Conservation (phyloP, 2,797 vertebrate species). For the Macropodus opercularis region DNA sequence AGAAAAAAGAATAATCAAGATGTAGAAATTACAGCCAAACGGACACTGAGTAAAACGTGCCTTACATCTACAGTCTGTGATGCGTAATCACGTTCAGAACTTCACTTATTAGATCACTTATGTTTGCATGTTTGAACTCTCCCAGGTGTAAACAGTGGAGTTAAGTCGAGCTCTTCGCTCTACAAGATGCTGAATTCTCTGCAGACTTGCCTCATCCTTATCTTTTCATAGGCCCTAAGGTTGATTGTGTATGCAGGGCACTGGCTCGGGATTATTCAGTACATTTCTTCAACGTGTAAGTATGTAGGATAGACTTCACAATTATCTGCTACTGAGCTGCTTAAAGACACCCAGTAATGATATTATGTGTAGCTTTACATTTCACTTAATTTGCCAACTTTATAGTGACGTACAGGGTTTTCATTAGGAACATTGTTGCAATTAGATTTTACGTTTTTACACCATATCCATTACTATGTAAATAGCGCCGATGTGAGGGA, state of each 20-base stretch:
- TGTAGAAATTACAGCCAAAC: background rate
- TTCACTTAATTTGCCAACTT: background rate
- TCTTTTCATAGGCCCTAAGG: constrained; percentile 34
- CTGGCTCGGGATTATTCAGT: constrained; percentile 38
- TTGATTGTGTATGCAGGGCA: constrained; percentile 44
- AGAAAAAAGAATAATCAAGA: background rate
- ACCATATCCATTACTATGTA: too few relatives aligned
- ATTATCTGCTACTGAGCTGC: constrained; percentile 39
- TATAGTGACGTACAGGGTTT: too few relatives aligned
- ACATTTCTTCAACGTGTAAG: constrained; percentile 32
- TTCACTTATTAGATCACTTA: background rate
- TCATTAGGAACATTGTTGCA: background rate
- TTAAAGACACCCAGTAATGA: constrained; percentile 6
- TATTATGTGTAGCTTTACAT: constrained; percentile 6
- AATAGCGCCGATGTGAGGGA: too few relatives aligned
- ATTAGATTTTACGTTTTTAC: background rate
- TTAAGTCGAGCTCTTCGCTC: background rate
- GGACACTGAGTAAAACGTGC: background rate
- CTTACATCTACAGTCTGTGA: background rate
- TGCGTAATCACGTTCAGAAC: background rate
- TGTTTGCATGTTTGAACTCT: background rate
- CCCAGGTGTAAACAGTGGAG: background rate
- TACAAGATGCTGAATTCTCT: constrained; percentile 7
- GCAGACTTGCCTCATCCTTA: constrained; percentile 25
- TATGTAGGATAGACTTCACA: constrained; percentile 31